Base-by-base conservation (phyloP, 2,888 invertebrate species). In the Nymphalis urticae region DNA sequence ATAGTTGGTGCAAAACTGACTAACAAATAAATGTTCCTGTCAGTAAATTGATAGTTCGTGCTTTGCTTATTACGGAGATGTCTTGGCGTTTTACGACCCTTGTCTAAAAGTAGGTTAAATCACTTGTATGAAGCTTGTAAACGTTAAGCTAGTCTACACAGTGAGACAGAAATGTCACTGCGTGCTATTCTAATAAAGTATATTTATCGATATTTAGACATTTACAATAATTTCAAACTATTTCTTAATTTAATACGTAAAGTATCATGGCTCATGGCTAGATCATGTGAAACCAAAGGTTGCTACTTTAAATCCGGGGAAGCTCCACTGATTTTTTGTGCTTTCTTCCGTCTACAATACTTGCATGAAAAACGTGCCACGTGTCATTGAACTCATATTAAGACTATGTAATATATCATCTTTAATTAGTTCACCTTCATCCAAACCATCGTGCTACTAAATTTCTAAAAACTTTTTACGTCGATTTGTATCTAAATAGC, bases 1-100 rank as follows among this genome's bases (percentile, higher is more conserved):
- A 56, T 17, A n/a, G 17, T 42, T 19, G 19, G 21, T 3, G 36
- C 42, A 16, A 58, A 58, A 82, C 83, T 85, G 76, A 84, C 83
- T 83, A 85, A 80, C 77, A 79, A 76, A 82, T 83, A 84, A 85
- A 84, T 84, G 76, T 82, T 82, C 80, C 85, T 81, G 81, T 81
- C 80, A 81, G 80, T 80, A 81, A 79, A 82, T 80, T 77, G 79
- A 82, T 81, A 81, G 80, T 80, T 88, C 88, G 86, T 89, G 88
- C 81, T 82, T 83, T 83, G 78, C 86, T 86, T 87, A 87, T 86
- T 89, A 88, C 74, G 86, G 88, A 79, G 77, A 80, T 79, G 76
- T 76, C 76, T 80, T 78, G 74, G 78, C 76, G 75, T 77, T 84
- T 85, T 84, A 83, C 81, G 84, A 84, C 80, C 82, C 81, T 75